A percentile compares a stretch with the other conserved stretches of the same genome.
Evolutionary conservation across 2,113 vertebrate genomes (phyloP).

Genomic region (Euleptes europaea): DNA sequence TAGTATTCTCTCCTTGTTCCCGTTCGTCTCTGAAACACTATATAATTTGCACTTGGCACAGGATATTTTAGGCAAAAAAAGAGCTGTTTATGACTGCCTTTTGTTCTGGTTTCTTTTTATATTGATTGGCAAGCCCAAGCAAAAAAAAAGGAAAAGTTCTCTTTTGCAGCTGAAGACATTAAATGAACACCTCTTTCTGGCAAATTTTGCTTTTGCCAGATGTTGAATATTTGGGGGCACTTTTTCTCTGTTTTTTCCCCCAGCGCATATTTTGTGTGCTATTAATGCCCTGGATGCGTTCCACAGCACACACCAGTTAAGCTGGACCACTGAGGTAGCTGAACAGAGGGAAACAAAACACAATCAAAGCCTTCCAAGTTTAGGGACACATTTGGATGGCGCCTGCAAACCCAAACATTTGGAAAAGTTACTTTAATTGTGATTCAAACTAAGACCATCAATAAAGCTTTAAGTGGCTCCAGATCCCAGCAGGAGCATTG

Average conservation of each 20-base stretch:
- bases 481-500: slow-evolving; percentile 43
- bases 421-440: slow-evolving; percentile 61
- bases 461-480: slow-evolving; percentile 60
- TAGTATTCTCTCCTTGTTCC: neutral
- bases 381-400: slow-evolving; percentile 42
- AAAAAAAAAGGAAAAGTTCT: neutral
- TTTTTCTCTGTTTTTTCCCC: neutral
- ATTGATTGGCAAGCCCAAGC: neutral
- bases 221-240: neutral
- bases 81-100: neutral
- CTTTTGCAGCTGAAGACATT: neutral
- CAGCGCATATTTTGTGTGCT: slow-evolving; percentile 2
- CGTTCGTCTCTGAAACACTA: neutral
- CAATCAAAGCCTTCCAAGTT: slow-evolving; percentile 45
- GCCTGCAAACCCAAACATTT: slow-evolving; percentile 58
- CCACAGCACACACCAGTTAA: slow-evolving; percentile 28
- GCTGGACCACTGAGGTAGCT: slow-evolving; percentile 47
- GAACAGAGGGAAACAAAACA: slow-evolving; percentile 32
- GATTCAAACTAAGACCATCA: slow-evolving; percentile 62
- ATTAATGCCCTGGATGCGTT: slow-evolving; percentile 13
- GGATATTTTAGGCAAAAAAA: neutral
- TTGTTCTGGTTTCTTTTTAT: neutral
- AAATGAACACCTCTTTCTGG: slow-evolving; percentile 15
- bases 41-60: neutral
- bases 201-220: slow-evolving; percentile 15